Evolutionary conservation across 2,797 vertebrate genomes (phyloP).

Genomic region (Sparus aurata): DNA sequence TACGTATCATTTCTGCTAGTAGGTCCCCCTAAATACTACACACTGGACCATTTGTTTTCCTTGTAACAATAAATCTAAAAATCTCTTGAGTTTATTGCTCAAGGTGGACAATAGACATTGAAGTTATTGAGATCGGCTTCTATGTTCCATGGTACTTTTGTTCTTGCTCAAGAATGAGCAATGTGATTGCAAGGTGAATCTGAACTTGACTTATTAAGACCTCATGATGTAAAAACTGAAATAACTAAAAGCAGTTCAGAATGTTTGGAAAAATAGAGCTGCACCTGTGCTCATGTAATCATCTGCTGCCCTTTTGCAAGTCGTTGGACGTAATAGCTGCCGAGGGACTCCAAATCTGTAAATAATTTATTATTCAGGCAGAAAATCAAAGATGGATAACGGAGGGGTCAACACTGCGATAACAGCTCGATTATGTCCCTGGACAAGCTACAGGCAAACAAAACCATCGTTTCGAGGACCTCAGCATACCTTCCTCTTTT

Average conservation of each 20-base stretch:
- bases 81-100: background rate
- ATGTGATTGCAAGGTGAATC: background rate
- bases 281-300: background rate
- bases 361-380: slow-evolving; percentile 64
- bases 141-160: background rate
- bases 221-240: background rate
- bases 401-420: slow-evolving; percentile 47
- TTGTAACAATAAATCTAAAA: background rate
- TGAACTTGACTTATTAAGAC: background rate
- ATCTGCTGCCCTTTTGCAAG: slow-evolving; percentile 11
- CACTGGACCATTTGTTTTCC: no score
- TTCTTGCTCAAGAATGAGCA: background rate
- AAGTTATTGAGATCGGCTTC: background rate
- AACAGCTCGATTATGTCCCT: slow-evolving; percentile 50
- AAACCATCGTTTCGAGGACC: slow-evolving; percentile 17
- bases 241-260: background rate
- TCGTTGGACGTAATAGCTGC: slow-evolving; percentile 1
- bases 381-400: slow-evolving; percentile 65
- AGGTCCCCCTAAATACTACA: no score
- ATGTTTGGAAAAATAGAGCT: background rate
- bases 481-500: background rate
- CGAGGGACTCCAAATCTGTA: slow-evolving; percentile 21
- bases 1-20: no score
- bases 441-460: slow-evolving; percentile 37
- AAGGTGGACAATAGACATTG: no score